Conservation (phyloP, 2,113 vertebrate genomes). For the Petrocephalus microphthalmus region DNA sequence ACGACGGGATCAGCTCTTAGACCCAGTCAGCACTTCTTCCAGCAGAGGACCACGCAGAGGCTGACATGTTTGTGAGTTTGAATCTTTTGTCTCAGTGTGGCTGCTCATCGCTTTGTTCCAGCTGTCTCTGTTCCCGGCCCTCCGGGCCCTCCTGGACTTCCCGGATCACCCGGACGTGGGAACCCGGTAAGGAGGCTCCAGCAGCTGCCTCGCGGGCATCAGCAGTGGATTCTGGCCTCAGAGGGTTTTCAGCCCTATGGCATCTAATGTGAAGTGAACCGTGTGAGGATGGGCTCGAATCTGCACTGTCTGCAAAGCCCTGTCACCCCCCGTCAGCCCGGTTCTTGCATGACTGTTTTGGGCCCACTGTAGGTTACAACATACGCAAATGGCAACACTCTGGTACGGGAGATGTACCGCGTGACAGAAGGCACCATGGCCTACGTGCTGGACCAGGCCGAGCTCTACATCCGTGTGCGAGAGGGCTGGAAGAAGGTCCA, state of each 20-base stretch:
- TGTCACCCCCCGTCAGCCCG: not conserved
- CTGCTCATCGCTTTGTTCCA: constrained; percentile 39
- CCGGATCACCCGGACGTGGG: constrained; percentile 66
- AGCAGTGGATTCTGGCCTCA: not conserved
- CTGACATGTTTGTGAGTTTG: not conserved
- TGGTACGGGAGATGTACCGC: constrained; percentile 66
- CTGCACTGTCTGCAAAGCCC: not conserved
- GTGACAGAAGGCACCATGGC: constrained; percentile 72
- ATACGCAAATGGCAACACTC: constrained; percentile 59
- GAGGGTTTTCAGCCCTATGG: not conserved
- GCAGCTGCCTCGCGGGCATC: not conserved
- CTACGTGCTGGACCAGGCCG: constrained; percentile 73
- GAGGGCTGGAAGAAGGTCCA: constrained; percentile 82
- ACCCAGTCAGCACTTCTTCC: not conserved
- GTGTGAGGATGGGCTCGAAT: not conserved
- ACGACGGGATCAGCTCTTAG: not conserved
- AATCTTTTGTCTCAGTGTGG: not conserved
- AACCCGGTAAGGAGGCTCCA: constrained; percentile 63
- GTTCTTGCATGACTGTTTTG: constrained; percentile 9
- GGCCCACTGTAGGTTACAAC: constrained; percentile 60
- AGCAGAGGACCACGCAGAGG: not conserved
- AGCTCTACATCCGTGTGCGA: constrained; percentile 73
- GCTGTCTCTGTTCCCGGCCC: constrained; percentile 70
- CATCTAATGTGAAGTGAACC: not conserved
- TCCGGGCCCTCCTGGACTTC: constrained; percentile 78